These are phyloP conservation scores for Tyto alba DNA, from an alignment of 2,113 vertebrate genomes.

Conservation along the genomic window DNA sequence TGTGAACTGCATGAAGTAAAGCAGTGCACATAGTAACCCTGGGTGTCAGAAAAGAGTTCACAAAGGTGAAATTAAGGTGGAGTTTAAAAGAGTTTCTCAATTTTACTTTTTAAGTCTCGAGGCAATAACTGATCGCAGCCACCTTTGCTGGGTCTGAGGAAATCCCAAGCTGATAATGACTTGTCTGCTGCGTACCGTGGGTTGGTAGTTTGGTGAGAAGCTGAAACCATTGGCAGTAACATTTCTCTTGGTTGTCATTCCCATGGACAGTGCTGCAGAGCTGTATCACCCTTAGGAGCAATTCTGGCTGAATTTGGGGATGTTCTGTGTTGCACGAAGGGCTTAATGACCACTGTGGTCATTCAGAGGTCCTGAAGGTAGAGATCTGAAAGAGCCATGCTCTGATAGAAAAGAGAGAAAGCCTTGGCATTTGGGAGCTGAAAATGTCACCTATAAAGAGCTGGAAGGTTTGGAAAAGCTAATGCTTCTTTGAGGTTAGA, in stretches of 20 bases:
- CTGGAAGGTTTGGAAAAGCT: neutral
- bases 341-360: neutral
- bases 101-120: neutral
- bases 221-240: neutral
- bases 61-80: neutral
- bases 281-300: neutral
- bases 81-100: neutral
- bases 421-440: neutral
- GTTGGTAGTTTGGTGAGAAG: neutral
- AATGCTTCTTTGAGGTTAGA: neutral
- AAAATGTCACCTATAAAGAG: neutral
- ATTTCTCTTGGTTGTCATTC: neutral
- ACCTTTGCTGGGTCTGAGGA: neutral
- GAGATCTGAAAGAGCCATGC: neutral
- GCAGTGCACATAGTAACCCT: neutral
- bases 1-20: neutral
- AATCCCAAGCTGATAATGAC: rapidly evolving
- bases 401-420: neutral
- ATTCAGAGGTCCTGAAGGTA: neutral
- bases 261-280: neutral
- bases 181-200: neutral
- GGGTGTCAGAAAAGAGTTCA: neutral
- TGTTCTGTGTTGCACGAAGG: neutral
- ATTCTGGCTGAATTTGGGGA: neutral
- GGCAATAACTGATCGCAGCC: neutral